A percentile compares a stretch with the other conserved stretches of the same genome.
These are phyloP conservation scores for Synaphobranchus kaupii DNA, from an alignment of 2,797 vertebrate species.

Conservation along the genomic window DNA sequence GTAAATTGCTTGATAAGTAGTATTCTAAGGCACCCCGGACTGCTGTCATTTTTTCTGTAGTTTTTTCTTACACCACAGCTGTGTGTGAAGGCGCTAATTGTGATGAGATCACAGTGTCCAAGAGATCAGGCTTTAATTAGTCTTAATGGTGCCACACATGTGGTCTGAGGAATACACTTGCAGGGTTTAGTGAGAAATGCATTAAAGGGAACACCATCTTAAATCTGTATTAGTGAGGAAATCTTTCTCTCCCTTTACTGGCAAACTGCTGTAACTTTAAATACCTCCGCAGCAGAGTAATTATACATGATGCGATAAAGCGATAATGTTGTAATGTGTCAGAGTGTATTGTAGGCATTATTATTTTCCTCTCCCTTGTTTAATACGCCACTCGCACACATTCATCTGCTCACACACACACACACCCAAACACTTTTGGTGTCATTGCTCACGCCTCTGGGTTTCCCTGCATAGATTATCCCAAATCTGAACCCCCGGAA, in stretches of 20 bases:
- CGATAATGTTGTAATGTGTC: not conserved
- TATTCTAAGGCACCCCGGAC: not conserved
- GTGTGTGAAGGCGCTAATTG: not conserved
- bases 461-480: not conserved
- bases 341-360: not conserved
- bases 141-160: not conserved
- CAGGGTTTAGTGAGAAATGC: not conserved
- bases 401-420: not conserved
- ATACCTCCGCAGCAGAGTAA: not conserved
- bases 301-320: not conserved
- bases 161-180: not conserved
- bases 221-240: not conserved
- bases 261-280: not conserved
- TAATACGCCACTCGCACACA: not conserved
- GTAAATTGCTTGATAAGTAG: not conserved
- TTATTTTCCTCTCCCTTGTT: not conserved
- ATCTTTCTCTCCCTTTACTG: not conserved
- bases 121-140: slow-evolving; percentile 1
- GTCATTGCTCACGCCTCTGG: not conserved
- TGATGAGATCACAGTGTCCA: not conserved
- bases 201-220: not conserved
- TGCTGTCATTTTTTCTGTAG: not conserved
- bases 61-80: not conserved
- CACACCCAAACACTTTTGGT: slow-evolving; percentile 10
- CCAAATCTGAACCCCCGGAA: not conserved